phyloP scores from a whole-genome alignment of 1,140 invertebrate genomes.

The Chelonus insularis region DNA sequence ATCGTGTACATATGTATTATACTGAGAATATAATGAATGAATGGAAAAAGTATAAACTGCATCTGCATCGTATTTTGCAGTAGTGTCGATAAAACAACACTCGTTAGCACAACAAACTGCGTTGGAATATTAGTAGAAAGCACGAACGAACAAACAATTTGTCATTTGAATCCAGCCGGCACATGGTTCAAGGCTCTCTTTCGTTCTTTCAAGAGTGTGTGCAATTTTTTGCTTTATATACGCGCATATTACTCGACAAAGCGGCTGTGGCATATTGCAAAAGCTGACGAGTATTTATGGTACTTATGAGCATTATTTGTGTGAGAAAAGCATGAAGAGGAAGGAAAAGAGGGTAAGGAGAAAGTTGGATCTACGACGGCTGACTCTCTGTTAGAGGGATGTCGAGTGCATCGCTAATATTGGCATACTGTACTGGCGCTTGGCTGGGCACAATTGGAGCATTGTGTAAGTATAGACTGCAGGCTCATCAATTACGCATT shows the following conservation, averaged over 20 bases:
- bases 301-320: slow-evolving; percentile 49
- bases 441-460: slow-evolving; percentile 50
- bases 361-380: not conserved
- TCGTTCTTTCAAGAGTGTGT: slow-evolving; percentile 20
- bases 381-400: slow-evolving; percentile 37
- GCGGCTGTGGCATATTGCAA: slow-evolving; percentile 42
- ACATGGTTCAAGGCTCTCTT: slow-evolving; percentile 2
- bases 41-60: not conserved
- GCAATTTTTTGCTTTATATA: slow-evolving; percentile 23
- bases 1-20: no score
- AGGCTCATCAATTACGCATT: slow-evolving; percentile 50
- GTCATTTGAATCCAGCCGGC: slow-evolving; percentile 31
- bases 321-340: slow-evolving; percentile 24
- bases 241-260: slow-evolving; percentile 21
- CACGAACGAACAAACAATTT: slow-evolving; percentile 29
- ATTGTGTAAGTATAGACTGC: slow-evolving; percentile 51
- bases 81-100: slow-evolving; percentile 3
- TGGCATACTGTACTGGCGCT: slow-evolving; percentile 43
- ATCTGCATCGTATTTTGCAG: slow-evolving; percentile 1
- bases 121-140: slow-evolving; percentile 18
- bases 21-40: not conserved
- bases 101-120: not conserved
- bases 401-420: slow-evolving; percentile 53
- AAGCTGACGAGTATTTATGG: slow-evolving; percentile 49
- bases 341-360: not conserved